A percentile compares a stretch with the other conserved stretches of the same genome.
These are phyloP conservation scores for Typhlichthys eigenmanni DNA, from an alignment of 2,797 vertebrate species.

Conservation along the genomic window DNA sequence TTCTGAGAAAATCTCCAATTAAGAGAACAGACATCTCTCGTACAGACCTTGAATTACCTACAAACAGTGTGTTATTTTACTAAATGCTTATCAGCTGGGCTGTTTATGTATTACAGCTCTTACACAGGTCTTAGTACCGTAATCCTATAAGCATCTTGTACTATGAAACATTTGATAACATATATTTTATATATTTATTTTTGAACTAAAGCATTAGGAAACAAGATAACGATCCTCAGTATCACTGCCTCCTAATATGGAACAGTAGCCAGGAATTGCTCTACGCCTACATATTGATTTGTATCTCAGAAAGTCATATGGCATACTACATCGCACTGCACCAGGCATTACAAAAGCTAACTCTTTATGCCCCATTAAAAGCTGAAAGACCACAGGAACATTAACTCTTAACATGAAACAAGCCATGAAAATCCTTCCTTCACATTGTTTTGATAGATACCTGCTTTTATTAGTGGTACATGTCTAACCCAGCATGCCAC, in stretches of 20 bases:
- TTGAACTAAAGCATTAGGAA: conserved; percentile 48
- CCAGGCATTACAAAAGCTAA: conserved; percentile 37
- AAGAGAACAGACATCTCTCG: conserved; percentile 56
- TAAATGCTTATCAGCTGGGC: no score
- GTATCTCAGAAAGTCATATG: conserved; percentile 47
- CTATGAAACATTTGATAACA: conserved; percentile 38
- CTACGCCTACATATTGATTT: conserved; percentile 59
- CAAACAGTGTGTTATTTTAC: no score
- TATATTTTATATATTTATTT: conserved; percentile 39
- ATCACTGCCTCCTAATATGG: conserved; percentile 42
- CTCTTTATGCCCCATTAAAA: conserved; percentile 44
- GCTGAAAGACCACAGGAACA: conserved; percentile 36
- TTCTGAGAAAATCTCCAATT: conserved; percentile 63
- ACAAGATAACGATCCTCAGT: conserved; percentile 47
- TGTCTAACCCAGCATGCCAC: conserved; percentile 26
- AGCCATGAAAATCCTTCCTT: conserved; percentile 43
- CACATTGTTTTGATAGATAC: conserved; percentile 30
- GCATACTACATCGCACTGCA: conserved; percentile 35
- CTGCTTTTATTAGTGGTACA: conserved; percentile 36
- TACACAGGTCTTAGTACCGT: conserved; percentile 33
- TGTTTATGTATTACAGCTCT: conserved; percentile 27
- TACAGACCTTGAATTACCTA: conserved; percentile 58
- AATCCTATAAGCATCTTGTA: conserved; percentile 49
- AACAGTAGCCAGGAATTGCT: conserved; percentile 48
- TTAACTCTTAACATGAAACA: conserved; percentile 46